phyloP scores from a whole-genome alignment of 2,113 vertebrate genomes.

The Pitta sordida region DNA sequence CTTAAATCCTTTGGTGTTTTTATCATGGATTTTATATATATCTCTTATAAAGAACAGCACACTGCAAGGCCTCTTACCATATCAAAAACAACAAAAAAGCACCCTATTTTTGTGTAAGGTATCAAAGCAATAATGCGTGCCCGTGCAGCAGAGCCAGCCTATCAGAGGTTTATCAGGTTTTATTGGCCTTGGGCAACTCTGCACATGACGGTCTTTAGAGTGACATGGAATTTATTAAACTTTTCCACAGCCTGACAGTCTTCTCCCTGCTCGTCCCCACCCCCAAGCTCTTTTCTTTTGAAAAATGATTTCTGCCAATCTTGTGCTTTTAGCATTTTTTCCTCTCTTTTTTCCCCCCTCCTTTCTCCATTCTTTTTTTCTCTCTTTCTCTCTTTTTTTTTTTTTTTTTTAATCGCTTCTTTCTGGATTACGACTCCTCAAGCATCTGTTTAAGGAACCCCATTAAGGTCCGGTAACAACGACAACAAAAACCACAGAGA shows the following conservation, averaged over 20 bases:
- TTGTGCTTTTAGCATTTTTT: neutral
- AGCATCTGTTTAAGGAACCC: conserved; percentile 29
- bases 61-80: conserved; percentile 47
- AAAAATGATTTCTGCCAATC: conserved; percentile 61
- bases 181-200: conserved; percentile 57
- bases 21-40: conserved; percentile 30
- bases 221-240: conserved; percentile 73
- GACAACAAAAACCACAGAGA: neutral
- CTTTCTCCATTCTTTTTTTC: neutral
- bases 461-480: conserved; percentile 2
- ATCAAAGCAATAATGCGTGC: conserved; percentile 18
- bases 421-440: neutral
- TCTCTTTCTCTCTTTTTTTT: neutral
- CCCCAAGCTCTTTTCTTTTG: conserved; percentile 39
- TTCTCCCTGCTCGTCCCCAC: conserved; percentile 40
- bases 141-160: conserved; percentile 19
- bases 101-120: neutral
- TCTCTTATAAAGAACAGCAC: conserved; percentile 30
- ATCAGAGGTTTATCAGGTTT: conserved; percentile 47
- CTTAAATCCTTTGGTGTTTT: conserved; percentile 31
- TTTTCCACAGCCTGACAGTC: conserved; percentile 58
- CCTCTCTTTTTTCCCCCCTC: rapidly evolving
- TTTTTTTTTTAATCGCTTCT: neutral
- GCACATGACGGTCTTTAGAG: conserved; percentile 62
- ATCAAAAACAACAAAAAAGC: conserved; percentile 47